Evolutionary conservation across 2,888 invertebrate species (phyloP), one percentile per base, ranked within the genome.

Genomic region (Sesia bembeciformis): DNA sequence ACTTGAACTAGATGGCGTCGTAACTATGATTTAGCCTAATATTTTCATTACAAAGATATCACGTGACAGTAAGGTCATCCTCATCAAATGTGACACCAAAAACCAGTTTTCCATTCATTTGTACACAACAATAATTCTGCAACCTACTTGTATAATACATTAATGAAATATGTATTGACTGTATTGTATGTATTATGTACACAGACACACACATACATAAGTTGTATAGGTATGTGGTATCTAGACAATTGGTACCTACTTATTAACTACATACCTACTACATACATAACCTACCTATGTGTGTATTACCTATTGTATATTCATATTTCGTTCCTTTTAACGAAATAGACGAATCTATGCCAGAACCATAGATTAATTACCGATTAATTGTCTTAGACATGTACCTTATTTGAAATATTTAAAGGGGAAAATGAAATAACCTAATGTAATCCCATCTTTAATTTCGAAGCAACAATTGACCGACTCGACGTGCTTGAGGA

Each of bases 391-490:
- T 23, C 23, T 46, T 46, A 46, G 4, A 4, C 7, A 4, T 46
- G 46, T 7, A 46, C 1, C 3, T 23, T 8, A 46, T 46, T 46
- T 46, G n/a, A 4, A 46, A 46, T 5, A 23, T 46, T 8, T 8
- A 7, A 46, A 46, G 8, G n/a, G n/a, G 7, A n/a, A 46, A 46
- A 46, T 46, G 8, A 46, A 6, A 46, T n/a, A 46, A 3, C 7
- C 4, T 4, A 46, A 46, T 8, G 8, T 41, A 46, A 4, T 8
- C 46, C 8, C 46, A 46, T 46, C 3, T 46, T 1, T 46, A 46
- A 55, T 54, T 62, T 59, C 57, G 59, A 67, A 70, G 72, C 74
- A 71, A 68, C 68, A 72, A 73, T 72, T 70, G 68, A 70, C 72
- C 57, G 58, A 58, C 60, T 58, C 53, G n/a, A 50, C 49, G 53